Percentiles rank a stretch among this genome's conserved stretches.
These are phyloP conservation scores for Falco concolor DNA, from an alignment of 2,797 vertebrate genomes.

Conservation along the genomic window DNA sequence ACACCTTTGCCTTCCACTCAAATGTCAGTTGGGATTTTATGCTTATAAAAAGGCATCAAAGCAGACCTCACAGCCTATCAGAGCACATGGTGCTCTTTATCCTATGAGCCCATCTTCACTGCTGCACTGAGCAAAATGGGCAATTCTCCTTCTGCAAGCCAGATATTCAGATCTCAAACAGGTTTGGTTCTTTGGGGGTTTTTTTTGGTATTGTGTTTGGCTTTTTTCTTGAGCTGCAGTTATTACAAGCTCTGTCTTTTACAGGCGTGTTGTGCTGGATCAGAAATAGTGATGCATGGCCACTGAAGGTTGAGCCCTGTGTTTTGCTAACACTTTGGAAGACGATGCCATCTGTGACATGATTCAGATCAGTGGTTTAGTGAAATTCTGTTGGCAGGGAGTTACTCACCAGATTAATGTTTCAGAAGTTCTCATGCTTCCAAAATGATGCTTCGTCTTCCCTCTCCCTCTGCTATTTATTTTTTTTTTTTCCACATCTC, in stretches of 20 bases:
- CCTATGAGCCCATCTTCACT: neutral
- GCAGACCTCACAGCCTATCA: neutral
- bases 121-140: slow-evolving; percentile 26
- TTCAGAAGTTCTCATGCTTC: neutral
- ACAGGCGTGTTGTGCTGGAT: neutral
- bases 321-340: slow-evolving; percentile 45
- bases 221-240: neutral
- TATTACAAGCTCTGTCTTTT: slow-evolving; percentile 30
- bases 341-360: slow-evolving; percentile 14
- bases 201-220: neutral
- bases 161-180: neutral
- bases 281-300: neutral
- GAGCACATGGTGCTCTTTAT: neutral
- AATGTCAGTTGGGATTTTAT: neutral
- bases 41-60: neutral
- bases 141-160: slow-evolving; percentile 45
- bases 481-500: neutral
- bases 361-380: slow-evolving; percentile 50
- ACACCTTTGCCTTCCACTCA: neutral
- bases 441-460: neutral
- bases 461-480: neutral
- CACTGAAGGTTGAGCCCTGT: slow-evolving; percentile 11
- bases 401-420: slow-evolving; percentile 24
- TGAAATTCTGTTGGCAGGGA: slow-evolving; percentile 41
- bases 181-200: neutral